Conservation (phyloP, 2,797 vertebrate genomes). For the Bradypodion ventrale region DNA sequence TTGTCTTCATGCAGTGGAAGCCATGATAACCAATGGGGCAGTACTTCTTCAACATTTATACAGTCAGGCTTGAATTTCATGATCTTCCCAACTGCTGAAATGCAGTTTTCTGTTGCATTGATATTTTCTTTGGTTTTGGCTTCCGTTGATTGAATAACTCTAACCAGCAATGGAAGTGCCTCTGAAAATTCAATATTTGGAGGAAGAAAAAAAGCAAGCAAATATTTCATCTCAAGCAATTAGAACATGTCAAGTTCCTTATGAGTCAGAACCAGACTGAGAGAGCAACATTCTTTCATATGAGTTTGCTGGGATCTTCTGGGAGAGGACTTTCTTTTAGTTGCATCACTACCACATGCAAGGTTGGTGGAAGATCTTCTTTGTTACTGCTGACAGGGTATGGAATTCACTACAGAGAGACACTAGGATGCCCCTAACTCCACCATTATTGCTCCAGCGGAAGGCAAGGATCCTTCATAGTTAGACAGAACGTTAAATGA, state of each 20-base stretch:
- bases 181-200: slow-evolving; percentile 74
- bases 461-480: too few relatives aligned
- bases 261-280: background rate
- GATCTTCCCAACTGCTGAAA: slow-evolving; percentile 97
- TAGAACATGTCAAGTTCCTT: background rate
- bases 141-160: slow-evolving; percentile 92
- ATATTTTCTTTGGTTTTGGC: slow-evolving; percentile 95
- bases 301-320: background rate
- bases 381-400: too few relatives aligned
- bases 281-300: background rate
- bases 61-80: slow-evolving; percentile 95
- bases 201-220: background rate
- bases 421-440: too few relatives aligned
- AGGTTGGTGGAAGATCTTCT: too few relatives aligned
- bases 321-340: background rate
- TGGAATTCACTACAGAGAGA: too few relatives aligned
- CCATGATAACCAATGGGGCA: slow-evolving; percentile 98
- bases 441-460: too few relatives aligned
- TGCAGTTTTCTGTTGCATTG: slow-evolving; percentile 99
- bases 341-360: too few relatives aligned
- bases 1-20: slow-evolving; percentile 98
- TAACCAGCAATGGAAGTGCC: slow-evolving; percentile 91
- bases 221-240: background rate
- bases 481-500: too few relatives aligned
- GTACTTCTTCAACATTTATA: slow-evolving; percentile 89